Evolutionary conservation across 2,113 vertebrate species (phyloP), one percentile per base, ranked within the genome.

Genomic region (zebrafish (Danio rerio)): DNA sequence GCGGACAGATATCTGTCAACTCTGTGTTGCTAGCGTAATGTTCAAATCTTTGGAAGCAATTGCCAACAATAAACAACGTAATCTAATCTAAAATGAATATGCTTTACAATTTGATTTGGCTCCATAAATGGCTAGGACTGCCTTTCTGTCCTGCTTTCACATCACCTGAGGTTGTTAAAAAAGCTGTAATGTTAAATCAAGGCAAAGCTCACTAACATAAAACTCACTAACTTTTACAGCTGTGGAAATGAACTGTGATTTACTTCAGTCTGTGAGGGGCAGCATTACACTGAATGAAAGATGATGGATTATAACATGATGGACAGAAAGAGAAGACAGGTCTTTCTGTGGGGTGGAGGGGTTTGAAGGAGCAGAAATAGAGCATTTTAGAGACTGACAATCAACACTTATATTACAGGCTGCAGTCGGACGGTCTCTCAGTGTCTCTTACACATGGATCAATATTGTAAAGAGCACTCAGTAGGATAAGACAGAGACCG

Each of bases 381-480:
- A n/a, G 13, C 12, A 11, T 15, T 59, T 2, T 7, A 71, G 42
- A 71, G 13, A 66, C 9, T 8, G 59, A 52, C n/a, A 52, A 71
- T 50, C n/a, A 71, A 65, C 5, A 65, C n/a, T 61, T 40, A 52
- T 20, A 31, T 5, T 45, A 9, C 49, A 9, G 69, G 45, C 66
- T 69, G 66, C 66, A 52, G 69, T 31, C 49, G 21, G 69, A 52
- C 21, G 12, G 21, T 70, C 45, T 70, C 18, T 66, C 52, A 55
- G 50, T 6, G 56, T 49, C 74, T 77, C 58, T 31, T 31, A 13
- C 18, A 76, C 56, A 62, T 31, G 13, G 42, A 77, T 77, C 74
- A 62, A 77, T 62, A 77, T 62, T 16, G 11, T 61, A 61, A 61
- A 76, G 56, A 61, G 72, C 58, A 49, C 74, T 31, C 74, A 62